phyloP scores from a whole-genome alignment of 1,140 invertebrate genomes.

The Conus ventricosus region DNA sequence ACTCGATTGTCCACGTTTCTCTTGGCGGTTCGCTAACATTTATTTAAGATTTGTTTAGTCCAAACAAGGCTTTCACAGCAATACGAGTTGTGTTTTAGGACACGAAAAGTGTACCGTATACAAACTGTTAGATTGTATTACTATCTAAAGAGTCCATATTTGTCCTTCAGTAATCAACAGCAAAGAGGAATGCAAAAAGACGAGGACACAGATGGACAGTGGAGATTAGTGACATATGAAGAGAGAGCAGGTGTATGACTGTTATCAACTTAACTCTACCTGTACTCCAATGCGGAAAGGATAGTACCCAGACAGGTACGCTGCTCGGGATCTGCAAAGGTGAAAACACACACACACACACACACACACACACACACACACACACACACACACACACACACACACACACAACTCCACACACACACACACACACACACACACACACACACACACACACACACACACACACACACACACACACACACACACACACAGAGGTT shows the following conservation, averaged over 20 bases:
- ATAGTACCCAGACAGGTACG: not conserved
- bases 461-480: slow-evolving; percentile 20
- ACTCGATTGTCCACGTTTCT: no score
- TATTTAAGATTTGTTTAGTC: no score
- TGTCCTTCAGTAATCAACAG: no score
- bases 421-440: no score
- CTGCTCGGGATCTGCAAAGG: not conserved
- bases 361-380: slow-evolving; percentile 7
- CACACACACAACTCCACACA: no score
- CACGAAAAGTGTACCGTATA: no score
- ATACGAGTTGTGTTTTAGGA: no score
- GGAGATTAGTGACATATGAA: not conserved
- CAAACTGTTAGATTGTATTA: no score
- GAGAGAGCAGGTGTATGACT: not conserved
- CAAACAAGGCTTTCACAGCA: no score
- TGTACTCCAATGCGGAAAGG: not conserved
- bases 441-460: slow-evolving; percentile 21
- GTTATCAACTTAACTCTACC: not conserved
- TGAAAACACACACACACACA: not conserved
- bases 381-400: not conserved
- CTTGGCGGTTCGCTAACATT: no score
- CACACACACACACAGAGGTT: not conserved
- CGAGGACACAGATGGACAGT: not conserved
- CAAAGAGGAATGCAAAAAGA: no score
- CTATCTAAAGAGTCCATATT: no score